Conservation (phyloP, 2,113 vertebrate species). For the Corythoichthys intestinalis region DNA sequence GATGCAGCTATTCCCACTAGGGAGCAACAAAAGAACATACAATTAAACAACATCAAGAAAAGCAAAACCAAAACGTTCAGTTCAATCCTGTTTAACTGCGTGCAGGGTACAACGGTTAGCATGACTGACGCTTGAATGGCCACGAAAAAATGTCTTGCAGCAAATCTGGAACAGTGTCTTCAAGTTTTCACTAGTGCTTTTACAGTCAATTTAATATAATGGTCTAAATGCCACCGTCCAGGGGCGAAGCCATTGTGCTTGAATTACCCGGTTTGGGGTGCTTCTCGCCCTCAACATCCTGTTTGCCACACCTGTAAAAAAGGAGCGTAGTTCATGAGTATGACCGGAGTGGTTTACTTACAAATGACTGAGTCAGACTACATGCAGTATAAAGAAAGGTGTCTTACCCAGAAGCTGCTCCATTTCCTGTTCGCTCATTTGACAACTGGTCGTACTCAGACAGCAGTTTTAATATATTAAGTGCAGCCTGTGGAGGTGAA, state of each 20-base stretch:
- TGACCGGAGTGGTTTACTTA: not conserved
- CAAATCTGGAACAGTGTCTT: slow-evolving; percentile 77
- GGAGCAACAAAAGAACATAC: slow-evolving; percentile 54
- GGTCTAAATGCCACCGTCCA: slow-evolving; percentile 84
- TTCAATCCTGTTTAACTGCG: slow-evolving; percentile 73
- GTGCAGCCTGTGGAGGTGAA: slow-evolving; percentile 78
- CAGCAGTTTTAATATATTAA: slow-evolving; percentile 95
- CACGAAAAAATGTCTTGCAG: slow-evolving; percentile 58
- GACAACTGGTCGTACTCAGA: slow-evolving; percentile 93
- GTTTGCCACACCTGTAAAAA: slow-evolving; percentile 78
- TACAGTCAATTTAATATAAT: slow-evolving; percentile 56
- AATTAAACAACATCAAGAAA: slow-evolving; percentile 70
- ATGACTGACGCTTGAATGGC: slow-evolving; percentile 74
- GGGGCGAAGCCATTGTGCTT: slow-evolving; percentile 86
- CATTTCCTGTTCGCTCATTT: slow-evolving; percentile 90
- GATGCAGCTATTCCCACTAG: slow-evolving; percentile 71
- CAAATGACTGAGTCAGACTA: not conserved
- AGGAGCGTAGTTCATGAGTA: not conserved
- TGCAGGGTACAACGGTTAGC: slow-evolving; percentile 69
- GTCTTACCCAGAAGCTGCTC: slow-evolving; percentile 87
- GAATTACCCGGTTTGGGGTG: slow-evolving; percentile 84
- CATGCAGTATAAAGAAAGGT: not conserved
- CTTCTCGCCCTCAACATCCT: slow-evolving; percentile 80
- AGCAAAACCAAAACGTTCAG: slow-evolving; percentile 38
- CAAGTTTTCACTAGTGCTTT: slow-evolving; percentile 91